Base-by-base conservation (phyloP, 1,140 invertebrate genomes). In the Drosophila ambigua region DNA sequence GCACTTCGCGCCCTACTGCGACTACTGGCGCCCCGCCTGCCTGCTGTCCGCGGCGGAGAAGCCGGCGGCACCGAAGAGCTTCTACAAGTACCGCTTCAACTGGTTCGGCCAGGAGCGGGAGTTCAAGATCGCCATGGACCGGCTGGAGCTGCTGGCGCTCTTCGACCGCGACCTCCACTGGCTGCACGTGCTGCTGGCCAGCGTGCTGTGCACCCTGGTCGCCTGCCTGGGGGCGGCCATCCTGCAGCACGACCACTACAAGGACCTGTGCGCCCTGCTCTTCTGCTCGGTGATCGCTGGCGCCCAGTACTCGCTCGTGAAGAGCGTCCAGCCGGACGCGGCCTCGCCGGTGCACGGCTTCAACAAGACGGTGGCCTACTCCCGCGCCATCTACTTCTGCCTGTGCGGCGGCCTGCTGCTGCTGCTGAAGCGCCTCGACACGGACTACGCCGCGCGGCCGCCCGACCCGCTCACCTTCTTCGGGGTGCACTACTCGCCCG, bases 311-410 rank as follows among this genome's bases (percentile, higher is more conserved):
- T 99, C 98, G 1, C 93, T 99, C 50, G 93, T 99, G 13, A 99
- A 99, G 93, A 99, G 98, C 92, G 99, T 99, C 4, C 99, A 99
- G 90, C 99, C 99, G 2, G 99, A 99, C 93, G 98, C 98, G 0
- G 96, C 98, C 0, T 99, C 98, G 4, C 98, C 99, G 0, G 98
- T 98, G 13, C 98, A 99, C 92, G 98, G 99, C 2, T 99, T 98
- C 91, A 99, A 99, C 92, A 95, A 97, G 77, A 95, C 99, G 59
- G 97, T 99, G 23, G 96, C 98, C 26, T 99, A 98, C 82, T 97
- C 96, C 0, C 94, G 98, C 62, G 97, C 99, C 11, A 96, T 99
- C 16, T 99, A 99, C 91, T 99, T 99, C 91, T 98, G 97, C 83
- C 68, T 99, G 15, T 97, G 96, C 90, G 95, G 96, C 39, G 94